phyloP scores from a whole-genome alignment of 1,140 invertebrate species.

The Formica exsecta region DNA sequence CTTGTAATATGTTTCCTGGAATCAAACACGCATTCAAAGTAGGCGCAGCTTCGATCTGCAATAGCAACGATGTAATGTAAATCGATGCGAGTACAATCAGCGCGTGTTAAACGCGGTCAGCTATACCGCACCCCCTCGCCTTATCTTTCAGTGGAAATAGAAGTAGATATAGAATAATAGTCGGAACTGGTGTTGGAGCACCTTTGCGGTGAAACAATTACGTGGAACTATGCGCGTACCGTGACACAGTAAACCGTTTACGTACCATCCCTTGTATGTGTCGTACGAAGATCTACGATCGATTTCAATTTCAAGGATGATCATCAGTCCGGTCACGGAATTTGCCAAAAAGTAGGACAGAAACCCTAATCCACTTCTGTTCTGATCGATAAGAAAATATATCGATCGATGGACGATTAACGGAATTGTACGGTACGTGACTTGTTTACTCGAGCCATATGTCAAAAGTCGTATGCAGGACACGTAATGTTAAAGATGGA shows the following conservation, averaged over 20 bases:
- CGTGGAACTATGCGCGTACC: conserved; percentile 14
- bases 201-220: conserved; percentile 46
- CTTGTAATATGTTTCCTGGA: background rate
- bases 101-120: background rate
- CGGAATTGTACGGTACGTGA: conserved; percentile 35
- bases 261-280: background rate
- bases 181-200: background rate
- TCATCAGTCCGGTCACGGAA: conserved; percentile 31
- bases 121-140: background rate
- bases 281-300: conserved; percentile 25
- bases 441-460: background rate
- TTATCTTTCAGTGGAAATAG: conserved; percentile 36
- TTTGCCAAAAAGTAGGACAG: conserved; percentile 22
- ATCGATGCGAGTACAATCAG: conserved; percentile 23
- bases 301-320: conserved; percentile 44
- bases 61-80: background rate
- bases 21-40: background rate
- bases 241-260: conserved; percentile 48
- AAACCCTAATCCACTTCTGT: background rate
- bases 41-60: background rate
- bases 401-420: conserved; percentile 29
- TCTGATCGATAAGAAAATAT: conserved; percentile 31
- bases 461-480: background rate
- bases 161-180: conserved; percentile 51
- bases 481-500: conserved; percentile 10